Base-by-base conservation (phyloP, 2,797 vertebrate species). In the Anisognathus igniventris region DNA sequence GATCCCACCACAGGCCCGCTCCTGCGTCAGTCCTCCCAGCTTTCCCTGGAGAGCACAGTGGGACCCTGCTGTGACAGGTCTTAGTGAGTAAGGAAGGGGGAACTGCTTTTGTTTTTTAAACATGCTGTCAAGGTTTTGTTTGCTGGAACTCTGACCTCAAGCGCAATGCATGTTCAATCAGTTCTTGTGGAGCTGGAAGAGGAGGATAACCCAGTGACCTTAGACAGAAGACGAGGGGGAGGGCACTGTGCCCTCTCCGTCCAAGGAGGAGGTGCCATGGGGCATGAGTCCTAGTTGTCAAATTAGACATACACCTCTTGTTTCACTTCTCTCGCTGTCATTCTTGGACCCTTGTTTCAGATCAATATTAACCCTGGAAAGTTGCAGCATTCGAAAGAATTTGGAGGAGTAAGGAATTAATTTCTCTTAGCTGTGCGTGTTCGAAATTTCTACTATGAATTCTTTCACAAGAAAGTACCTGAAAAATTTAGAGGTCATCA, bases 21-120 rank as follows among this genome's bases (percentile, higher is more conserved):
- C 84, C 98, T 99, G 80, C 99, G 99, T 68, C 99, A 99, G 97
- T 99, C 99, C n/a, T 99, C 99, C 28, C 99, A 99, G 97, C 98
- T 99, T 97, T 99, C 99, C 76, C 97, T 99, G 95, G 99, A 99
- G 98, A 99, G 99, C 98, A 99, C 99, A 92, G 98, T 99, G 39
- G 99, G 98, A 96, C 99, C 99, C 68, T 99, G 99, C 72, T 99
- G 99, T 74, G 99, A 99, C 98, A 98, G 99, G 93, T 98, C 99
- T 95, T 99, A 99, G 98, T 98, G 95, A 88, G 87, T 85, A 96
- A 86, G 90, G 93, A 93, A 88, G 61, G 87, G 92, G 95, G 91
- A 87, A 96, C 95, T 96, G 93, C 95, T 97, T 97, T 96, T 96
- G 95, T 97, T 97, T 96, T 96, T 96, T 93, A 95, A 97, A 95